A percentile compares a stretch with the other conserved stretches of the same genome.
Conservation (phyloP, 2,797 vertebrate species). For the Anabacerthia variegaticeps region DNA sequence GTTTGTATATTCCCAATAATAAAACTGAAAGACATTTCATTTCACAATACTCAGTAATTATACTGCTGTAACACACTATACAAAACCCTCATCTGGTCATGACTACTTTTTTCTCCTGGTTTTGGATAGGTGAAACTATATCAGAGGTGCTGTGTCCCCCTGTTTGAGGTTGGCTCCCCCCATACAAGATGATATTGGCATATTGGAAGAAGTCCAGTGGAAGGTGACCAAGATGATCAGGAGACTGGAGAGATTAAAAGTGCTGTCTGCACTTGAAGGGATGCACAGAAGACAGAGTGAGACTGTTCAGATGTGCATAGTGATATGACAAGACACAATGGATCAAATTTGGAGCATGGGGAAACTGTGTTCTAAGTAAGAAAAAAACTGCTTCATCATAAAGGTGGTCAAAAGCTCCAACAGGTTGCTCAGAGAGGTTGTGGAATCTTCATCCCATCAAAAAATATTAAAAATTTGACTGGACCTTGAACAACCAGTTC, state of each 20-base stretch:
- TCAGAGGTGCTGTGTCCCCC: background rate
- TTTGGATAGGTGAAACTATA: background rate
- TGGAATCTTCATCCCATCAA: background rate
- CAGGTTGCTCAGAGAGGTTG: background rate
- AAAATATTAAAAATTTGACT: background rate
- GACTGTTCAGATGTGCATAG: background rate
- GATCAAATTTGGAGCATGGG: background rate
- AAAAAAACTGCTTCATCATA: background rate
- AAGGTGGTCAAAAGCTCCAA: background rate
- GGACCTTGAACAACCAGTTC: background rate
- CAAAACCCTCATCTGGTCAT: background rate
- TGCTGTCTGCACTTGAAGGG: background rate
- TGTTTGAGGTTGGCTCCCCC: background rate
- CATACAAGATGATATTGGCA: background rate
- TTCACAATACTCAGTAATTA: background rate
- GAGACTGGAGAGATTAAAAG: background rate
- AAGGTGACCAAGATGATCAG: background rate
- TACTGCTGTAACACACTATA: background rate
- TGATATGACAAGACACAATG: rapidly evolving
- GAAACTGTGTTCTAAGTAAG: background rate
- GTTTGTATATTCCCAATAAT: background rate
- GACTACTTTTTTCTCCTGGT: background rate
- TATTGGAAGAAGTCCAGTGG: background rate
- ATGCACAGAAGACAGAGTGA: background rate
- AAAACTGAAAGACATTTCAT: background rate